Evolutionary conservation across 2,888 invertebrate genomes (phyloP).

Genomic region (Lobophora halterata): DNA sequence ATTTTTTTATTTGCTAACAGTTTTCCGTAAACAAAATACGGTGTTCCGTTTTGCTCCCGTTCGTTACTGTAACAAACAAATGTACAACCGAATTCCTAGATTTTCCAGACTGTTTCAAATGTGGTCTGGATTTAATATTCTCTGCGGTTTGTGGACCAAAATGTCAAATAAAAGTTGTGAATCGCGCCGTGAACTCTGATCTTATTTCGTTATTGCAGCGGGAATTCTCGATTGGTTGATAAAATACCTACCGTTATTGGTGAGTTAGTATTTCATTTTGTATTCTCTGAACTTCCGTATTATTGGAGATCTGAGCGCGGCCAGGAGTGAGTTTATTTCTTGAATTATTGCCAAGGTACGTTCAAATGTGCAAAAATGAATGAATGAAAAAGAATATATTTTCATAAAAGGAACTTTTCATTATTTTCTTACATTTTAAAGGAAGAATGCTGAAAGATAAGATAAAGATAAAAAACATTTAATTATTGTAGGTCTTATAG

Average conservation of each 20-base stretch:
- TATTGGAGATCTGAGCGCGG: constrained; percentile 1
- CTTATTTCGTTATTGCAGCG: constrained; percentile 10
- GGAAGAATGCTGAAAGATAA: no score
- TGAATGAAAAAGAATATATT: no score
- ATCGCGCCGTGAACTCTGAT: constrained; percentile 9
- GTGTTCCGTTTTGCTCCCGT: background rate
- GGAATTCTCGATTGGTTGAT: constrained; percentile 13
- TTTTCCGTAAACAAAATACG: background rate
- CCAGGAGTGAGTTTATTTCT: constrained; percentile 1
- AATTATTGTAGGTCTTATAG: no score
- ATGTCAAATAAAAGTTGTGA: constrained; percentile 15
- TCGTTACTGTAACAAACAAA: constrained; percentile 9
- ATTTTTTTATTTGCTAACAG: no score
- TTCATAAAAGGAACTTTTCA: no score
- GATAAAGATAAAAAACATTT: no score
- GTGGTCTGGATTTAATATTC: constrained; percentile 18
- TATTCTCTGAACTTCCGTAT: constrained; percentile 6
- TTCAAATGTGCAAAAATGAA: no score
- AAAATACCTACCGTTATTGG: constrained; percentile 11
- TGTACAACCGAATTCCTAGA: constrained; percentile 4
- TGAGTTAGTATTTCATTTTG: constrained; percentile 15
- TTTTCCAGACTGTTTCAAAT: constrained; percentile 4
- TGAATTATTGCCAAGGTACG: background rate
- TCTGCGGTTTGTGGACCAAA: constrained; percentile 10
- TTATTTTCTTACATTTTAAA: no score